Evolutionary conservation across 2,888 invertebrate genomes (phyloP), one percentile per base, ranked within the genome.

Genomic region (Cremastobaeus sp.): DNA sequence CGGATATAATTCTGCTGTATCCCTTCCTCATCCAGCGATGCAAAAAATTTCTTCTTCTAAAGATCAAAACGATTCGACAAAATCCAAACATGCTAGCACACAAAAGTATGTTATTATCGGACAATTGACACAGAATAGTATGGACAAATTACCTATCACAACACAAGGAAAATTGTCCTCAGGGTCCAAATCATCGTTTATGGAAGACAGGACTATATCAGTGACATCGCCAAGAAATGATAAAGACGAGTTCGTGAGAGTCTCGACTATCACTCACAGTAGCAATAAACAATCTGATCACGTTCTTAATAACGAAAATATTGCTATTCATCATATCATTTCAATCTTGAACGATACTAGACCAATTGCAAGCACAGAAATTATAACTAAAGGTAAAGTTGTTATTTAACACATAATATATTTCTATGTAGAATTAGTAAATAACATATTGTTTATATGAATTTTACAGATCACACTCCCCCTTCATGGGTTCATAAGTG

Each of bases 291-390:
- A 87, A 64, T 86, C 85, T 64, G 71, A 86, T 71, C 82, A 87
- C 68, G 76, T 83, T 41, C 54, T 84, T 54, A 83, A 86, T 60
- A 81, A 85, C 52, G 82, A 88, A 76, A 81, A 88, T 75, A 82
- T 88, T 57, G 87, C 88, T 1, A 89, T 89, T 35, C 88, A 88
- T 76, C 89, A 89, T 32, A 89, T 89, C 8, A 84, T 89, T 21
- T 88, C 88, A 0, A 86, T 89, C 43, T 77, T 89, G 11, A 88
- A 89, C 41, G 85, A 88, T 12, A 88, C 87, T 2, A 82, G 82
- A 1, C 82, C 81, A 1, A 76, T 76, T 12, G 45, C 82, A 0
- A 80, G 78, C 0, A 77, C 77, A 2, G 77, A 81, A 48, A 52
- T 79, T 3, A 81, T 82, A 0, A 76, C 81, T 0, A 78, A 78